Base-by-base conservation (phyloP, 2,113 vertebrate species). In the Psophia crepitans region DNA sequence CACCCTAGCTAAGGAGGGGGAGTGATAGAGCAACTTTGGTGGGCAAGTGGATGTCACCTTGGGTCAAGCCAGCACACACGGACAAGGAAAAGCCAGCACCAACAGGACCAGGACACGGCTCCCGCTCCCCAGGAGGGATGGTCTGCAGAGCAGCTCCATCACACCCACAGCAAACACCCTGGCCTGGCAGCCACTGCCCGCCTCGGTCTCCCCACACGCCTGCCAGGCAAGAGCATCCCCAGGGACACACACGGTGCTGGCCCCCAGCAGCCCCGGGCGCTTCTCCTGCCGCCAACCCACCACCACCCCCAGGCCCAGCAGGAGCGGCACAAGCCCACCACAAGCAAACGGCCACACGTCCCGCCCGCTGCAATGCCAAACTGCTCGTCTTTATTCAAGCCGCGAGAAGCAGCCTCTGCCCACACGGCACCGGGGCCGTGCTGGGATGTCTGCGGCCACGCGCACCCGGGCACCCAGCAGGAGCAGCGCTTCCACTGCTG, bases 71-170 rank as follows among this genome's bases (percentile, higher is more conserved):
- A n/a, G n/a, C n/a, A n/a, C n/a, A n/a, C n/a, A n/a, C n/a, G n/a
- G n/a, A 35, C 5, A 39, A 80, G 28, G 33, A 33, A 74, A 9
- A 8, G 7, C 8, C 4, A 0, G 4, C 21, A 24, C 20, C 1
- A 0, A 4, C 37, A 53, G 30, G 5, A 48, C 3, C 6, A 77
- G 16, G 14, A 69, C 4, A 39, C 6, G 7, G 12, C 2, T 27
- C 14, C 33, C 0, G 1, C 2, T 44, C 1, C 12, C 7, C 22
- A 26, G 23, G 6, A 30, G 2, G 60, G 4, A 79, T 3, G 8
- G n/a, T 6, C 22, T 1, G 0, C 58, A 32, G n/a, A 41, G 17
- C 37, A 44, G 9, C 28, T 77, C 18, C 58, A n/a, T 32, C 64
- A 21, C 35, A 30, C 12, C 21, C 51, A 39, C 12, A 56, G 9